A percentile compares a stretch with the other conserved stretches of the same genome.
Conservation (phyloP, 2,797 vertebrate species). For the Loriculus beryllinus region DNA sequence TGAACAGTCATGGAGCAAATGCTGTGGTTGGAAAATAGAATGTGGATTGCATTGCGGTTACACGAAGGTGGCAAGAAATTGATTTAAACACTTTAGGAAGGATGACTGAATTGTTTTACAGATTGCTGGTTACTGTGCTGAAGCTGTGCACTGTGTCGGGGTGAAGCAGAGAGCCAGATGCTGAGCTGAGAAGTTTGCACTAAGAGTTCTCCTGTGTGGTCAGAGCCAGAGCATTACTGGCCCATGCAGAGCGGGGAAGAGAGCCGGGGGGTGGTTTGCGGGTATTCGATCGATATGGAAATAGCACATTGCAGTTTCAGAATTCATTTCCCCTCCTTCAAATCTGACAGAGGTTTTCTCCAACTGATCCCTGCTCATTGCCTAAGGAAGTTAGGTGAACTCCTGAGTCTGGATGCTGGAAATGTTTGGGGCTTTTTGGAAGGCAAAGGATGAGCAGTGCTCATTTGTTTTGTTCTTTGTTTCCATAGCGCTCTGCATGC, state of each 20-base stretch:
- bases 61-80: neutral
- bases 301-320: constrained; percentile 11
- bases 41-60: neutral
- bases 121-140: neutral
- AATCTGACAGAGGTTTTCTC: neutral
- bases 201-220: neutral
- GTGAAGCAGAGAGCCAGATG: neutral
- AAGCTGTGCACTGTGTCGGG: neutral
- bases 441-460: neutral
- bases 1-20: neutral
- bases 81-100: neutral
- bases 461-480: neutral
- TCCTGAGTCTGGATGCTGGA: neutral
- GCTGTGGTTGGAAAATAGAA: neutral
- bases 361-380: neutral
- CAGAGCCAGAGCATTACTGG: neutral
- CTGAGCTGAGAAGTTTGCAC: neutral
- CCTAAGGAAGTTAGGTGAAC: neutral
- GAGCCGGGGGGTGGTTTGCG: neutral
- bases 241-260: neutral
- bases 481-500: neutral
- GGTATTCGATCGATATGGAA: constrained; percentile 29
- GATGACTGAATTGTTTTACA: neutral
- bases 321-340: constrained; percentile 9
- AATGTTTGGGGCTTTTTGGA: neutral